These are phyloP conservation scores for Rhopilema esculentum DNA, from an alignment of 30 jellyfish, hydroid and myxozoan species.

Conservation along the genomic window DNA sequence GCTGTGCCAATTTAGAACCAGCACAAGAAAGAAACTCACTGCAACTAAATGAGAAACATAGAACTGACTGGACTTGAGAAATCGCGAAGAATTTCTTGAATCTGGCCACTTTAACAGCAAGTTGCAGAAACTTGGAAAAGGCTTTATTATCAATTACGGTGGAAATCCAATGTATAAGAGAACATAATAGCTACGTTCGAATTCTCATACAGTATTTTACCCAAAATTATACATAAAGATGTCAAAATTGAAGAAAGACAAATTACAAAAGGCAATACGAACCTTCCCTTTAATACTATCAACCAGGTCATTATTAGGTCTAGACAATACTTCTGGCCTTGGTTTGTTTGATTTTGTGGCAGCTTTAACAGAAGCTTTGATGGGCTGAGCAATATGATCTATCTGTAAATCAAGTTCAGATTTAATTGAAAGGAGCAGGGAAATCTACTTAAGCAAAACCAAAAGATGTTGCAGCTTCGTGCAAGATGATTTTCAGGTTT, in stretches of 20 bases:
- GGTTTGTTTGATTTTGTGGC: conserved; percentile 58
- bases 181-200: no score
- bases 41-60: no score
- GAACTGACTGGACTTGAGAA: no score
- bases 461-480: background rate
- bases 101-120: no score
- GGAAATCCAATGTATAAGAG: no score
- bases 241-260: background rate
- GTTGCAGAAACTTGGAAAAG: no score
- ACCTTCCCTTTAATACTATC: conserved; percentile 33
- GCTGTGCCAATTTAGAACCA: no score
- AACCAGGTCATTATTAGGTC: conserved; percentile 25
- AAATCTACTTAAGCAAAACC: background rate
- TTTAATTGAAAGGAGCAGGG: background rate
- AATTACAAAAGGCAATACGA: background rate
- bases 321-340: conserved; percentile 54
- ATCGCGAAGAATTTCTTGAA: no score
- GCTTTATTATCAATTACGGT: no score
- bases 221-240: background rate
- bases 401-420: conserved; percentile 37
- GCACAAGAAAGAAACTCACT: no score
- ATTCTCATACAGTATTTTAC: background rate
- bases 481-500: background rate
- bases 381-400: conserved; percentile 81
- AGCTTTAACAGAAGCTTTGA: conserved; percentile 62